Evolutionary conservation across 2,113 vertebrate genomes (phyloP), one percentile per base, ranked within the genome.

Genomic region (Athene noctua): DNA sequence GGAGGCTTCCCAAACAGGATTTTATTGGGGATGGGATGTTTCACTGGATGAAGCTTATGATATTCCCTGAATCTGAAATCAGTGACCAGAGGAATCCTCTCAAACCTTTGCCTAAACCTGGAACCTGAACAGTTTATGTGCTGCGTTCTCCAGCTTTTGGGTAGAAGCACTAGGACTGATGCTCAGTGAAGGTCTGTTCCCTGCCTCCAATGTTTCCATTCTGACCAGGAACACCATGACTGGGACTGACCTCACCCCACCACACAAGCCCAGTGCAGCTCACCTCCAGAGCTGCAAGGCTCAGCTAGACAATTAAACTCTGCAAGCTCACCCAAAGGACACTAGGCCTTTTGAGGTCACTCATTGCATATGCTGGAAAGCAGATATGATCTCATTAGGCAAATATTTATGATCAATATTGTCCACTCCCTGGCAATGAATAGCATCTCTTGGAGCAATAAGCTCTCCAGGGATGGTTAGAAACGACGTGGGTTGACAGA

Each of bases 351-450:
- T 34, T 44, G 83, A 94, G 80, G 94, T 94, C 94, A 81, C 52
- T 54, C 83, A 21, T 22, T 80, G 86, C 80, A 80, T 77, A 81
- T 32, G 74, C 73, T 85, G 90, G 66, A 71, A 90, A 94, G 92
- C 66, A 89, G 80, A 91, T 87, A 87, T 89, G 44, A 89, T 86
- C 84, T 97, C 92, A 92, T 94, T 86, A 91, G 88, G 92, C 72
- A 96, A 94, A 92, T 94, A 92, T 87, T 95, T 92, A 61, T 91
- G 96, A 96, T 94, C 92, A 91, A 91, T 96, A 85, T 82, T 46
- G 89, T 85, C 83, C 92, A 85, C 66, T 95, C 61, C 70, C 38
- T 42, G 70, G 54, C 61, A 68, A 51, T 70, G 84, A 55, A 21
- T 23, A 54, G 66, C 80, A 91, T 65, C 74, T 68, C 67, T 75